Evolutionary conservation across 2,888 invertebrate species (phyloP).

Genomic region (Nipponacmea schrenckii): DNA sequence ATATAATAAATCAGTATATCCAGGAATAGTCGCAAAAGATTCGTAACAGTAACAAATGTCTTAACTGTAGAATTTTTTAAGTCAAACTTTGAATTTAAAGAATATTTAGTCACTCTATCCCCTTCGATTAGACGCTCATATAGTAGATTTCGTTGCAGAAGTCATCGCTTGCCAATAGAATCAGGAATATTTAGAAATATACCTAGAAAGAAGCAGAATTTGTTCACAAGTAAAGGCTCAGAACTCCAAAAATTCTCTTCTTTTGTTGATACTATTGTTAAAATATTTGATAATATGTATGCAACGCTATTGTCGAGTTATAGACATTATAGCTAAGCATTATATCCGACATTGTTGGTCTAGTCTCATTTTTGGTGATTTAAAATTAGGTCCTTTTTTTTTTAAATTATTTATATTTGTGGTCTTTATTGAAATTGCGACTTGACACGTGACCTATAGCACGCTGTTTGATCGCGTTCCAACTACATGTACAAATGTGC

Average conservation of each 20-base stretch:
- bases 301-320: too few relatives aligned
- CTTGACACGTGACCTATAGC: too few relatives aligned
- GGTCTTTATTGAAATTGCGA: too few relatives aligned
- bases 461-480: too few relatives aligned
- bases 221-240: not conserved
- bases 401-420: too few relatives aligned
- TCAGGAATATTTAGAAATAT: not conserved
- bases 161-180: not conserved
- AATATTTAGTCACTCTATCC: not conserved
- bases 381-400: too few relatives aligned
- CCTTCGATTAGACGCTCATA: not conserved
- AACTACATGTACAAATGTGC: too few relatives aligned
- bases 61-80: not conserved
- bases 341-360: too few relatives aligned
- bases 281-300: too few relatives aligned
- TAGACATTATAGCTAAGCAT: too few relatives aligned
- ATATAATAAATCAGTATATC: not conserved
- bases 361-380: too few relatives aligned
- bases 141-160: not conserved
- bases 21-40: not conserved
- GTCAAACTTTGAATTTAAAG: not conserved
- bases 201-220: not conserved
- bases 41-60: not conserved
- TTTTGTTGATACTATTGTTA: not conserved
- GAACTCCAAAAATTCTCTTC: not conserved